Base-by-base conservation (phyloP, 2,113 vertebrate species). In the Physeter macrocephalus region DNA sequence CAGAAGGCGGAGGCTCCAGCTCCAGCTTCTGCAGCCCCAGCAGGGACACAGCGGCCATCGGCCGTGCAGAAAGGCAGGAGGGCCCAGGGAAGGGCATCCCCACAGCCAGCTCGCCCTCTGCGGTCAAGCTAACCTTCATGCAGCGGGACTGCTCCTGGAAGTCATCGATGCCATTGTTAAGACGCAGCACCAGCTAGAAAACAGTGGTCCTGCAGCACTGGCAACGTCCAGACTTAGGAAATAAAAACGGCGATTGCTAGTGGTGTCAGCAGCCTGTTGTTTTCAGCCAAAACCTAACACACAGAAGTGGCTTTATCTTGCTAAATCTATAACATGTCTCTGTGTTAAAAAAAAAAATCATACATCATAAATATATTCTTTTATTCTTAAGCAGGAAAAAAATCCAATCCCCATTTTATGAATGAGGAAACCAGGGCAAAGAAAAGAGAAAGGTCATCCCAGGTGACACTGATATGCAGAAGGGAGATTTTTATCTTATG, bases 1-100 rank as follows among this genome's bases (percentile, higher is more conserved):
- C 97, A 96, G 96, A 74, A 91, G 93, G 96, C 95, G 67, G 90
- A 80, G 72, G 94, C 77, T 96, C 96, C 4, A 9, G 77, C 25
- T 66, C 88, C 97, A 98, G 96, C 93, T 94, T 96, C 94, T 80
- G 41, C 92, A 90, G 92, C 93, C 80, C 61, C 92, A 92, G 96
- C 84, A 74, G 0, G 89, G 94, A 87, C 95, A 97, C 69, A 39
- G 83, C 41, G 1, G 95, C 97, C 98, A 98, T 97, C 97, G 97
- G 98, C 96, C 98, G 81, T 88, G 61, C 83, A 90, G 49, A 54
- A 0, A 31, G 52, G 64, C 15, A 88, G 61, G 59, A 96, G 89
- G 52, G 57, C 41, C 39, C n/a, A n/a, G 85, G 94, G 25, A 87
- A 57, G 96, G 96, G 2, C 0, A 0, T 1, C 7, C 0, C 57